phyloP scores from a whole-genome alignment of 2,888 invertebrate genomes.

The Melieria omissa region DNA sequence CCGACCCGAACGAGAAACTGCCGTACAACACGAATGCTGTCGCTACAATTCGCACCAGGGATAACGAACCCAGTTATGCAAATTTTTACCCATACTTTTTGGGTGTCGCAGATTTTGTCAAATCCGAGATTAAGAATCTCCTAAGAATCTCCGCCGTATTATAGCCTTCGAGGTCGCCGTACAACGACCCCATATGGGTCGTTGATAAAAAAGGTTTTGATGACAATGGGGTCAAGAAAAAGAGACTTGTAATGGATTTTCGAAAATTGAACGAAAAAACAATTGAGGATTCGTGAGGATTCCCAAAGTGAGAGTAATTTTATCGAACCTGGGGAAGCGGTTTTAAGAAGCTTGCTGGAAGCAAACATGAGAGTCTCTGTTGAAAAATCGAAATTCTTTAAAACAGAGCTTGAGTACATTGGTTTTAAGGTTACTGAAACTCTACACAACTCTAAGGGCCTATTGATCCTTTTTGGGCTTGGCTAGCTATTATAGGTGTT shows the following conservation, averaged over 20 bases:
- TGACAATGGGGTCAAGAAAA: neutral
- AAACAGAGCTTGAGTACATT: slow-evolving; percentile 3
- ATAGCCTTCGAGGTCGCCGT: slow-evolving; percentile 23
- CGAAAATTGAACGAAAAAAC: slow-evolving; percentile 21
- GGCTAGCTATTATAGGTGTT: neutral
- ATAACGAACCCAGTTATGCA: slow-evolving; percentile 13
- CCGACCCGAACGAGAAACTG: slow-evolving; percentile 14
- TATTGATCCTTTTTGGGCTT: slow-evolving; percentile 9
- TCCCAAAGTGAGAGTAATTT: slow-evolving; percentile 7
- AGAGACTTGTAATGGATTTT: neutral
- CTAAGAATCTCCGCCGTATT: too few relatives aligned
- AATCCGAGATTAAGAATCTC: neutral
- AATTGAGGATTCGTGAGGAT: slow-evolving; percentile 14
- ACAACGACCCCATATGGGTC: slow-evolving; percentile 11
- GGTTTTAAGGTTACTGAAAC: neutral
- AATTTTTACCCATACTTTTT: slow-evolving; percentile 8
- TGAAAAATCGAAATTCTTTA: slow-evolving; percentile 16
- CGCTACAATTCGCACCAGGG: slow-evolving; percentile 20
- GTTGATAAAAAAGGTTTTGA: neutral
- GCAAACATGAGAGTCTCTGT: slow-evolving; percentile 11
- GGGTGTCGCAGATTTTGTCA: slow-evolving; percentile 6
- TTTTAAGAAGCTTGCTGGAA: slow-evolving; percentile 1
- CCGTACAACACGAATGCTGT: slow-evolving; percentile 24
- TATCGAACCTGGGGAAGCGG: slow-evolving; percentile 11
- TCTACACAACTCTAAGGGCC: neutral